Percentiles rank a stretch among this genome's conserved stretches.
These are phyloP conservation scores for Simalia tracyae DNA, from an alignment of 2,797 vertebrate genomes.

Conservation along the genomic window DNA sequence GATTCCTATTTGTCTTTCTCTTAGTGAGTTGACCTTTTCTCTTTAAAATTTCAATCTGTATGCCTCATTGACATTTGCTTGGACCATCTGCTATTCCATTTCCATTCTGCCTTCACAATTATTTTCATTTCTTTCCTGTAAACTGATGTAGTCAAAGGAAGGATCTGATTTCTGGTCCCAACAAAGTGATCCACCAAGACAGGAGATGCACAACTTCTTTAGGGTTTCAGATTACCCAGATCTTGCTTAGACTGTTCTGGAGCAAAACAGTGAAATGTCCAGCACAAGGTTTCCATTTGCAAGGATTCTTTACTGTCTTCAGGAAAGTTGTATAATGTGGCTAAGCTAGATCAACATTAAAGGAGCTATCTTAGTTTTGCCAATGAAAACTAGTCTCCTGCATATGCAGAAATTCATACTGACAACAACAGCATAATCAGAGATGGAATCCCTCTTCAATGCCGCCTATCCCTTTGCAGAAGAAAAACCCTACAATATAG, in stretches of 20 bases:
- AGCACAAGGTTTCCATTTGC: not conserved
- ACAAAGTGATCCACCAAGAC: not conserved
- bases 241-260: not conserved
- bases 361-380: not conserved
- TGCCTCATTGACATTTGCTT: slow-evolving; percentile 35
- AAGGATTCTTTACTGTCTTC: too few relatives aligned
- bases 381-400: not conserved
- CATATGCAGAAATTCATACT: too few relatives aligned
- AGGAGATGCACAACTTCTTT: not conserved
- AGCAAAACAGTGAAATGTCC: not conserved
- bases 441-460: not conserved
- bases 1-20: slow-evolving; percentile 25
- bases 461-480: not conserved
- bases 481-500: not conserved
- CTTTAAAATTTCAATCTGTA: slow-evolving; percentile 38
- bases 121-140: not conserved
- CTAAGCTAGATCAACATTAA: not conserved
- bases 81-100: slow-evolving; percentile 24
- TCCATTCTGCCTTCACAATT: slow-evolving; percentile 16
- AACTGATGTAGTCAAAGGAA: not conserved
- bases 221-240: not conserved
- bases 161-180: not conserved
- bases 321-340: not conserved
- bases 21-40: slow-evolving; percentile 33
- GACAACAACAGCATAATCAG: not conserved